Base-by-base conservation (phyloP, 1,140 invertebrate species). In the Ganaspis sp. region DNA sequence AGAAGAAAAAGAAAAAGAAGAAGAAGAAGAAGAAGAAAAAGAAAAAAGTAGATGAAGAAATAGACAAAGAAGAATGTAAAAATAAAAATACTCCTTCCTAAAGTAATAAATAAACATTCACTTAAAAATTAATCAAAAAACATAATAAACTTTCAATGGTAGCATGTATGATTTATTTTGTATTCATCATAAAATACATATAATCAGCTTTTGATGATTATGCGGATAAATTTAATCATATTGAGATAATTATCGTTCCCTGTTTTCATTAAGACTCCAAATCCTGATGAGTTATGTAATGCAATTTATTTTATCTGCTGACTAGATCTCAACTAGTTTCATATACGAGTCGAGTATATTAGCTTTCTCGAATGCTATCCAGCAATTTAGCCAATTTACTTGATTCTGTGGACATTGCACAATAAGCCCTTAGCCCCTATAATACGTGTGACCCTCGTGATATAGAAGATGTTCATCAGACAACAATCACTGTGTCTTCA, bases 371-470 rank as follows among this genome's bases (percentile, higher is more conserved):
- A 81, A 34, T 34, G 29, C 29, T 34, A 84, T 81, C 77, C 74
- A 72, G 75, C 80, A 87, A 87, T 87, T 86, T 72, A 87, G 75
- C 80, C 84, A 86, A 87, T 87, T 87, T 81, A 86, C 78, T 84
- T 70, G 78, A 85, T 85, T 87, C 80, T 82, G 73, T 69, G 38
- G 70, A 26, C 80, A 70, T 73, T 73, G 45, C 72, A 81, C 77
- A 85, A 85, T 80, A 73, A 74, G 72, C 69, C 78, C 69, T 40
- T 34, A 73, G 75, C 76, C 77, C 76, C 70, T 77, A 45, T 45
- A 11, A 11, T 42, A 42, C 15, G 15, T 42, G 9, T 42, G 40
- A 34, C 6, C 2, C 29, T 34, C 29, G 6, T 34, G 29, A 34
- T 34, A 34, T 34, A 34, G 29, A 34, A 3, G 29, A 34, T 34